Conservation (phyloP, 64 coral and sea anemone genomes). For the Pocillopora verrucosa region DNA sequence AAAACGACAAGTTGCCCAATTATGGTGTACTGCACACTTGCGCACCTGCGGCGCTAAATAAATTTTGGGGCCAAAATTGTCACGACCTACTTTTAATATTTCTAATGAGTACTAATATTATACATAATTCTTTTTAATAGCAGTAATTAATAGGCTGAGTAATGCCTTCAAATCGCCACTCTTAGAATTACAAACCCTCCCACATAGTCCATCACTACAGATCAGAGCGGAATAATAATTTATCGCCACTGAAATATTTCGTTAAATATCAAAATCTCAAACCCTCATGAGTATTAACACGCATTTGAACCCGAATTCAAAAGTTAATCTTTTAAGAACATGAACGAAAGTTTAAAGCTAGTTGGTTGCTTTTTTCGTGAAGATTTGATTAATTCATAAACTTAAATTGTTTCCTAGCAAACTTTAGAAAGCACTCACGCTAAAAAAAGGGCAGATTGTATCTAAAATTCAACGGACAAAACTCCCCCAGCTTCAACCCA, state of each 20-base stretch:
- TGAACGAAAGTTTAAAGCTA: not conserved
- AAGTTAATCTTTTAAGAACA: not conserved
- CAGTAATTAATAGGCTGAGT: constrained; percentile 32
- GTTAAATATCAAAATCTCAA: constrained; percentile 45
- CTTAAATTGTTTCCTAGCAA: not conserved
- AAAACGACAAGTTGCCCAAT: not conserved
- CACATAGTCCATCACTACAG: not conserved
- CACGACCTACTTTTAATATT: not conserved
- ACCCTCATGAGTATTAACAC: constrained; percentile 32
- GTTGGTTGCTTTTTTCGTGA: not conserved
- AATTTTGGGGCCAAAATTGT: constrained; percentile 19
- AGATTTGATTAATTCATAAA: not conserved
- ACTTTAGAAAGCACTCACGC: not conserved
- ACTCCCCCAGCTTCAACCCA: not conserved
- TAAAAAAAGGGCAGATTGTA: not conserved
- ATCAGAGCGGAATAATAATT: constrained; percentile 2
- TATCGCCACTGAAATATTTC: not conserved
- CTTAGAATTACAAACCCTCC: constrained; percentile 28
- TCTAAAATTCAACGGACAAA: not conserved
- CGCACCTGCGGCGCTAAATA: not conserved
- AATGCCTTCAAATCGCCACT: constrained; percentile 26
- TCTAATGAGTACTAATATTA: constrained; percentile 21
- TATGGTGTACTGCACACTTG: not conserved
- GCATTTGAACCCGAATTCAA: constrained; percentile 1
- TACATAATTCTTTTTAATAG: constrained; percentile 38